Conservation (phyloP, 2,888 invertebrate species). For the Ophion ellenae region DNA sequence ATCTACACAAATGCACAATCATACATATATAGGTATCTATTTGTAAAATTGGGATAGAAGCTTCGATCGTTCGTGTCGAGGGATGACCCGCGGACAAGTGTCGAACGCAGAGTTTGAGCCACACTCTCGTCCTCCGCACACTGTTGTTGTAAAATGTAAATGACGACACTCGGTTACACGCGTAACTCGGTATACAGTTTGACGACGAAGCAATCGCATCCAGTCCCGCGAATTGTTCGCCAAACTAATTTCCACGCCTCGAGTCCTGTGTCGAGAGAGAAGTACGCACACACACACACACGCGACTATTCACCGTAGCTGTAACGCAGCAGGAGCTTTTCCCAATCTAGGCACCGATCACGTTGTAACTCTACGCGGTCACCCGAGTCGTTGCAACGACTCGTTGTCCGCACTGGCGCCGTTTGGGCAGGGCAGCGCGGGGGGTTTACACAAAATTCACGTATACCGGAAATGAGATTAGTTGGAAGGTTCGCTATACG, state of each 20-base stretch:
- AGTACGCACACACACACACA: neutral
- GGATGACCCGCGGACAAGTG: no score
- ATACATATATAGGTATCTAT: neutral
- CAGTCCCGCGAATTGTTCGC: conserved; percentile 61
- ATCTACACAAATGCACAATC: no score
- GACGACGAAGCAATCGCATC: conserved; percentile 58
- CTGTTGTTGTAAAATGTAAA: neutral
- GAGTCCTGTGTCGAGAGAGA: conserved; percentile 33
- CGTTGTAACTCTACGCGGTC: conserved; percentile 59
- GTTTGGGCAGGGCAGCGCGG: no score
- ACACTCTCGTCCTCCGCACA: no score
- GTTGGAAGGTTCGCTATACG: conserved; percentile 74
- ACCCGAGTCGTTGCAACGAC: conserved; percentile 70
- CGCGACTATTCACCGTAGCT: neutral
- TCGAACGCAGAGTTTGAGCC: no score
- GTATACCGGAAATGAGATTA: conserved; percentile 76
- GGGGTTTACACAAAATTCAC: neutral
- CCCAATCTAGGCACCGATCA: conserved; percentile 28
- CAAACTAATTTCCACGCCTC: conserved; percentile 62
- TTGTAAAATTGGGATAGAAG: neutral
- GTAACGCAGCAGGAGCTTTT: conserved; percentile 41
- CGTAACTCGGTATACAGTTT: conserved; percentile 36
- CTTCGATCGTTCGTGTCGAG: no score
- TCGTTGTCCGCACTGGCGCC: conserved; percentile 60
- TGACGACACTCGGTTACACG: conserved; percentile 13